These are phyloP conservation scores for Rhynchotus rufescens DNA, from an alignment of 2,797 vertebrate genomes.

Conservation along the genomic window DNA sequence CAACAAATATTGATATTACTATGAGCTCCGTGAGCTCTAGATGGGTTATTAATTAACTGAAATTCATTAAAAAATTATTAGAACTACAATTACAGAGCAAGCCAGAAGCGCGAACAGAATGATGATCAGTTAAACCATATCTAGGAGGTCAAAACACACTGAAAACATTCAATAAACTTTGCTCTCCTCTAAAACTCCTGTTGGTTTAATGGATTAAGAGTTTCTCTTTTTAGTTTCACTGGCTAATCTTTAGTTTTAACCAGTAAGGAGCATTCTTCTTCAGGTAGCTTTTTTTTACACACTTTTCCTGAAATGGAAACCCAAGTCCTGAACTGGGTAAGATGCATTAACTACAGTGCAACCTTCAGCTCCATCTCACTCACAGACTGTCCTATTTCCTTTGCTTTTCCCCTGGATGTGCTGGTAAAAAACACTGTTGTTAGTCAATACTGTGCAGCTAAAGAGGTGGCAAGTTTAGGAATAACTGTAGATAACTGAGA, in stretches of 20 bases:
- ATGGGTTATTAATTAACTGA: slow-evolving; percentile 36
- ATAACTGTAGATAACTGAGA: background rate
- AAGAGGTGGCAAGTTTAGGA: background rate
- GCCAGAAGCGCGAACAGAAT: background rate
- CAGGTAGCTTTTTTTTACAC: background rate
- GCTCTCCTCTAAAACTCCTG: background rate
- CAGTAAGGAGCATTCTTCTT: background rate
- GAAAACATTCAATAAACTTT: background rate
- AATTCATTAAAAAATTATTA: slow-evolving; percentile 21
- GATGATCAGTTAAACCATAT: slow-evolving; percentile 3
- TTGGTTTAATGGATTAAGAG: slow-evolving; percentile 1
- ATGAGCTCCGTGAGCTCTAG: background rate
- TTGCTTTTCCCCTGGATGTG: background rate
- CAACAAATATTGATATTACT: background rate
- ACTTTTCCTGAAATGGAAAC: background rate
- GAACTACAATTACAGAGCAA: background rate
- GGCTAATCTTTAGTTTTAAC: background rate
- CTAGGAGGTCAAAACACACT: background rate
- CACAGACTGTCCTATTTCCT: background rate
- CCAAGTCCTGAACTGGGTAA: background rate
- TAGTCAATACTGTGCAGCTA: background rate
- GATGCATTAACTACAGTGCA: background rate
- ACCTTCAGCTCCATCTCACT: background rate
- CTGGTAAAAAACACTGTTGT: background rate
- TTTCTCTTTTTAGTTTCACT: background rate